A percentile compares a stretch with the other conserved stretches of the same genome.
These are phyloP conservation scores for Patella pellucida DNA, from an alignment of 2,888 invertebrate genomes.

Conservation along the genomic window DNA sequence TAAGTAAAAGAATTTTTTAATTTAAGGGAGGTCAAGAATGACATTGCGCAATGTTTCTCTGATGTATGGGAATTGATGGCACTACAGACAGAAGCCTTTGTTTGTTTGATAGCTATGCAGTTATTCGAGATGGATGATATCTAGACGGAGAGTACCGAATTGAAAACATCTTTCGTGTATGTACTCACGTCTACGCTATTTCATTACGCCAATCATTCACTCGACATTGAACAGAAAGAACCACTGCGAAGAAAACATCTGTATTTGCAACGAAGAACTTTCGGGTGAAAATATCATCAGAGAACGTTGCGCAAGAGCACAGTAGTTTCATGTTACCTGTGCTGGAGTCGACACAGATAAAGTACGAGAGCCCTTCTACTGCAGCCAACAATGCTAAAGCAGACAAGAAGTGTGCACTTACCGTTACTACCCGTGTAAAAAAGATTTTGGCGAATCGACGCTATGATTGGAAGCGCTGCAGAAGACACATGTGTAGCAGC, in stretches of 20 bases:
- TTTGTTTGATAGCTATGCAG: constrained; percentile 23
- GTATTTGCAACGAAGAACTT: constrained; percentile 28
- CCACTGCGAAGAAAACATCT: background rate
- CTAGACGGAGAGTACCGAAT: background rate
- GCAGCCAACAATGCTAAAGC: constrained; percentile 24
- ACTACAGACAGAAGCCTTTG: too few species aligned
- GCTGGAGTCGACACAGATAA: constrained; percentile 24
- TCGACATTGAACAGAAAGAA: constrained; percentile 17
- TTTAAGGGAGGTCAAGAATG: too few species aligned
- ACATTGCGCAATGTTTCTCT: too few species aligned
- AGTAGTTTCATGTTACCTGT: constrained; percentile 34
- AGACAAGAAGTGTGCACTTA: constrained; percentile 2
- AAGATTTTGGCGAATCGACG: constrained; percentile 29
- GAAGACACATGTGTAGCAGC: constrained; percentile 20
- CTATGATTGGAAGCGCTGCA: constrained; percentile 31
- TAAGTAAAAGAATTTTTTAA: too few species aligned
- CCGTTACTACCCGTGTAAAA: constrained; percentile 28
- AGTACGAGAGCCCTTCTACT: constrained; percentile 24
- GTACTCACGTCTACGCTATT: constrained; percentile 1
- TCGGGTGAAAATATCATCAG: constrained; percentile 26
- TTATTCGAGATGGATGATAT: constrained; percentile 15
- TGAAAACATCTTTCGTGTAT: constrained; percentile 16
- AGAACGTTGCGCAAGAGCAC: constrained; percentile 25
- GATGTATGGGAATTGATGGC: too few species aligned
- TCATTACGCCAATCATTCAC: constrained; percentile 17